Evolutionary conservation across 2,113 vertebrate genomes (phyloP).

Genomic region (Labeo catla): DNA sequence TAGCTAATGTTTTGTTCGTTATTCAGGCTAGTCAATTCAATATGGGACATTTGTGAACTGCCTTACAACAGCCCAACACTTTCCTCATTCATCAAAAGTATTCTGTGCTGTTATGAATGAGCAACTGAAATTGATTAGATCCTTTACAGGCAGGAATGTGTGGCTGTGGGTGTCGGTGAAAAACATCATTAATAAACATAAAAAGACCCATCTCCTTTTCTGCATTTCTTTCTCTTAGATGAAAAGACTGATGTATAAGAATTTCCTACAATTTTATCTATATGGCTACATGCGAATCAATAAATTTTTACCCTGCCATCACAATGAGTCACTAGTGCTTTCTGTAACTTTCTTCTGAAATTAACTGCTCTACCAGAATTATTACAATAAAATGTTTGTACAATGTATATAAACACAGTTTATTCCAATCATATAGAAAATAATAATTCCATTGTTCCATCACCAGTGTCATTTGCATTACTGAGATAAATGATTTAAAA

Average conservation of each 20-base stretch:
- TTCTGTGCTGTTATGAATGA: background rate
- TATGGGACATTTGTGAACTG: background rate
- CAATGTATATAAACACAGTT: background rate
- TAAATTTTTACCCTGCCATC: background rate
- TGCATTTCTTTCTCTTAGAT: background rate
- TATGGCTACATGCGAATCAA: background rate
- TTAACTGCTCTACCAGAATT: background rate
- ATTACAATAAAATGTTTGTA: background rate
- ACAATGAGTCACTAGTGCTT: background rate
- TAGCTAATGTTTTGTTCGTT: background rate
- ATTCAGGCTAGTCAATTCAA: background rate
- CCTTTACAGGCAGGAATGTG: background rate
- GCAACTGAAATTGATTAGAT: background rate
- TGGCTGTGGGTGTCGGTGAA: background rate
- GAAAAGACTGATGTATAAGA: background rate
- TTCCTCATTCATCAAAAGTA: background rate
- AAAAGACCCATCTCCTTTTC: background rate
- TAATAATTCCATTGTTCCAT: background rate
- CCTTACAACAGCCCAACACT: background rate
- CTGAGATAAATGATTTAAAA: background rate
- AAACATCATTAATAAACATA: background rate
- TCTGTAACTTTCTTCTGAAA: background rate
- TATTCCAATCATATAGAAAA: background rate
- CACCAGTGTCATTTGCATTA: background rate
- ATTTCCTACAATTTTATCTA: background rate